Conservation (phyloP, 2,797 vertebrate species). For the Galaxias olidus region DNA sequence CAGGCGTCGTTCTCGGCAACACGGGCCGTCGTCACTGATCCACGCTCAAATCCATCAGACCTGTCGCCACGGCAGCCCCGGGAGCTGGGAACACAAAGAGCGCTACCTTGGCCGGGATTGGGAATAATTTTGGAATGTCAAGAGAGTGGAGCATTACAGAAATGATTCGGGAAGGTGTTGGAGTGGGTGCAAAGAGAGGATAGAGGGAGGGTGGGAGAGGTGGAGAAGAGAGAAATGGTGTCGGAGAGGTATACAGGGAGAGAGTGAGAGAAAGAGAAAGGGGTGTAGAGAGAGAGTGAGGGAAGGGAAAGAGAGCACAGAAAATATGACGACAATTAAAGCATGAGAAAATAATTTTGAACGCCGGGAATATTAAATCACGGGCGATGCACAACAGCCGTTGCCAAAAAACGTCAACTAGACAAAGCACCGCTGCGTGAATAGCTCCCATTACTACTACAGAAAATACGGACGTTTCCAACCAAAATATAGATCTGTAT, state of each 20-base stretch:
- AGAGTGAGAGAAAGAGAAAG: not conserved
- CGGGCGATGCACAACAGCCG: conserved; percentile 31
- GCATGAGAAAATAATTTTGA: conserved; percentile 38
- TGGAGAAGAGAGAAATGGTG: conserved; percentile 21
- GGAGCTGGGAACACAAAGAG: conserved; percentile 34
- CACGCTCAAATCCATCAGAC: conserved; percentile 58
- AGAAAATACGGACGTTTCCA: too few relatives aligned
- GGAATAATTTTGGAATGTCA: conserved; percentile 50
- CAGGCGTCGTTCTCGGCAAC: conserved; percentile 45
- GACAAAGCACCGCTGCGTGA: not conserved
- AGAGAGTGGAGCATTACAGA: conserved; percentile 29
- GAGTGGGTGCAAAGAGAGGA: conserved; percentile 28
- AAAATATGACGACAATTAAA: conserved; percentile 4
- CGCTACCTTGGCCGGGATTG: conserved; percentile 48
- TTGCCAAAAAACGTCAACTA: conserved; percentile 35
- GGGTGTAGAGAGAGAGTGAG: not conserved
- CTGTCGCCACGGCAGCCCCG: conserved; percentile 34
- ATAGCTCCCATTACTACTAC: too few relatives aligned
- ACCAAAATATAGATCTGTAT: not conserved
- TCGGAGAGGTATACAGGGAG: conserved; percentile 29
- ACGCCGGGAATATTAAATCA: conserved; percentile 43
- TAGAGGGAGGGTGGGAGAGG: conserved; percentile 36
- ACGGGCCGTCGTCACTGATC: conserved; percentile 53
- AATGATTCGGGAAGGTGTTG: conserved; percentile 32
- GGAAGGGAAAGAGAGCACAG: not conserved